A percentile compares a stretch with the other conserved stretches of the same genome.
Conservation (phyloP, 1,140 invertebrate species). For the Penaeus indicus region DNA sequence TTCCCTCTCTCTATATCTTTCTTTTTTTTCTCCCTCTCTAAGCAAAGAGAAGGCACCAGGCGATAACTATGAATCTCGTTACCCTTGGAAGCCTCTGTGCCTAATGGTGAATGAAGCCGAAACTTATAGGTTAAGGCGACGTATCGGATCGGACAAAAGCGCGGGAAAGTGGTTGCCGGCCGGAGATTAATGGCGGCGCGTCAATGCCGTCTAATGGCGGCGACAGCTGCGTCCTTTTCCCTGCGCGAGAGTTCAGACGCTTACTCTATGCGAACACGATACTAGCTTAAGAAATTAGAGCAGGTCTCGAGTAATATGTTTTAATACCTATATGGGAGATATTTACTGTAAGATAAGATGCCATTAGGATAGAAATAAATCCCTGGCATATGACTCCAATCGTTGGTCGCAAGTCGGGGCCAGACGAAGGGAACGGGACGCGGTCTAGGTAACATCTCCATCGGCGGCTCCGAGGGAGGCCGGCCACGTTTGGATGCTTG, state of each 20-base stretch:
- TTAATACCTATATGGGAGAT: neutral
- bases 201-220: constrained; percentile 64
- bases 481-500: constrained; percentile 42
- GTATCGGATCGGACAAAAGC: constrained; percentile 63
- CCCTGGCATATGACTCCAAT: too few species aligned
- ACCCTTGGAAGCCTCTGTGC: constrained; percentile 49
- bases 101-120: constrained; percentile 61
- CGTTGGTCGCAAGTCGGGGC: neutral
- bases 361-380: neutral
- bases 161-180: constrained; percentile 63
- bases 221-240: constrained; percentile 54
- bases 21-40: neutral
- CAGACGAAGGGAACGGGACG: neutral
- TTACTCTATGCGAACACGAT: too few species aligned
- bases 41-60: neutral
- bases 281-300: neutral
- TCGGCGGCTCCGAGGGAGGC: constrained; percentile 36
- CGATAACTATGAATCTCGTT: constrained; percentile 46
- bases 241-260: neutral
- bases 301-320: neutral
- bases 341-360: neutral
- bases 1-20: too few species aligned
- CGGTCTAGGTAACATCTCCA: constrained; percentile 52
- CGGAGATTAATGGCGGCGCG: constrained; percentile 62
- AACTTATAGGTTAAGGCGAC: constrained; percentile 57